Base-by-base conservation (phyloP, 2,113 vertebrate species). In the Gambusia holbrooki region DNA sequence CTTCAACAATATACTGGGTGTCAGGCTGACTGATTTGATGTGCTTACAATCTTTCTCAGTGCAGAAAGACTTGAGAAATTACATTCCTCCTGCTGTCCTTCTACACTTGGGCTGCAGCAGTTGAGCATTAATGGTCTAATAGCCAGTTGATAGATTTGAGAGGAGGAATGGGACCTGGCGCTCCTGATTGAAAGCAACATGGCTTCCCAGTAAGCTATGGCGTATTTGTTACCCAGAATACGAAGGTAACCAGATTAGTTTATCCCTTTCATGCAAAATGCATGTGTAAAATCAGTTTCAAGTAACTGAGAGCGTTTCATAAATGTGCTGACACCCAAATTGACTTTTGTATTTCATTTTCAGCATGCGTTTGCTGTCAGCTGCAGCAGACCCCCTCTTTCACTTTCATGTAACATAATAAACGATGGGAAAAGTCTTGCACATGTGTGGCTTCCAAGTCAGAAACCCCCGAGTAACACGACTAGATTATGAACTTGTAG, bases 11-110 rank as follows among this genome's bases (percentile, higher is more conserved):
- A 51, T 29, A 71, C 30, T 15, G 2, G 14, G 54, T 32, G 75
- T 87, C 83, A 70, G 71, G 15, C 15, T 88, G 81, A 87, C 75
- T 83, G 81, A 88, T 81, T 70, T 37, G 42, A 76, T 28, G 69
- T 25, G 78, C 66, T 74, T 72, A 76, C 77, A 33, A 75, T 81
- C 71, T 74, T 73, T 83, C 69, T 80, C 28, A 9, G 63, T 71
- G 60, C 66, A 78, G 37, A 80, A 74, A 73, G 64, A 86, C 73
- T 69, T 72, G 63, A 37, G 22, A 75, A 88, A 87, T 82, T 27
- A 68, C 60, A 29, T 69, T 61, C 45, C 32, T 73, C 32, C 3
- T 10, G 17, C 35, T 32, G 17, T n/a, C 15, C 33, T 25, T 10
- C 33, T 8, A 3, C 27, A n/a, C 6, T 29, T 15, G 37, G 7